These are phyloP conservation scores for Silurus aristotelis DNA, from an alignment of 2,797 vertebrate genomes.

Conservation along the genomic window DNA sequence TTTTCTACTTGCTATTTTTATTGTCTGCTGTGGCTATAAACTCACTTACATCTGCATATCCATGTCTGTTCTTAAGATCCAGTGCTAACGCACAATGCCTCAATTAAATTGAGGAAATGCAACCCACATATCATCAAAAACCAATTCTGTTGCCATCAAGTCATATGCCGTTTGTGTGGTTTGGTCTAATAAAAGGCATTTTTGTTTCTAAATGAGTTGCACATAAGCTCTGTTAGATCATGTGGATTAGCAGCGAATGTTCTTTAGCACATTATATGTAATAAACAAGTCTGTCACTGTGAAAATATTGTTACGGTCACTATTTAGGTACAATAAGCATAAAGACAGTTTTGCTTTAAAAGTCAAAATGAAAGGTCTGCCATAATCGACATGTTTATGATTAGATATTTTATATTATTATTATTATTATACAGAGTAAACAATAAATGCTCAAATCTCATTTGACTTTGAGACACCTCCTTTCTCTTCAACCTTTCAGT, in stretches of 20 bases:
- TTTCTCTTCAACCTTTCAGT: neutral
- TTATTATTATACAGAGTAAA: neutral
- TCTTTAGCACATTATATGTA: neutral
- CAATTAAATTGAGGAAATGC: neutral
- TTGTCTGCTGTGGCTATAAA: conserved; percentile 26
- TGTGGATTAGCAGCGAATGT: conserved; percentile 16
- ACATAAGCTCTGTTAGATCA: conserved; percentile 12
- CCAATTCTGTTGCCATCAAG: conserved; percentile 7
- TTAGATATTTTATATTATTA: neutral
- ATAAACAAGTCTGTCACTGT: neutral
- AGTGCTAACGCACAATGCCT: neutral
- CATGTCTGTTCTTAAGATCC: conserved; percentile 6
- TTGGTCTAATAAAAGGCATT: conserved; percentile 63
- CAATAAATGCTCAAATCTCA: conserved; percentile 5
- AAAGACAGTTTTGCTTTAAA: neutral
- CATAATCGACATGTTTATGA: neutral
- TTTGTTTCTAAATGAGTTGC: conserved; percentile 53
- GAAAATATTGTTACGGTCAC: neutral
- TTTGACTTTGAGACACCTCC: neutral
- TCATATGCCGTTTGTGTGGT: conserved; percentile 35
- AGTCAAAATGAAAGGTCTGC: neutral
- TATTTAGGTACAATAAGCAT: too few relatives aligned
- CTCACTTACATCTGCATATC: conserved; percentile 17
- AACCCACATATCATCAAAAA: conserved; percentile 28
- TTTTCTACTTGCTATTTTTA: conserved; percentile 18